phyloP scores from a whole-genome alignment of 2,113 vertebrate genomes.

The Aptenodytes patagonicus region DNA sequence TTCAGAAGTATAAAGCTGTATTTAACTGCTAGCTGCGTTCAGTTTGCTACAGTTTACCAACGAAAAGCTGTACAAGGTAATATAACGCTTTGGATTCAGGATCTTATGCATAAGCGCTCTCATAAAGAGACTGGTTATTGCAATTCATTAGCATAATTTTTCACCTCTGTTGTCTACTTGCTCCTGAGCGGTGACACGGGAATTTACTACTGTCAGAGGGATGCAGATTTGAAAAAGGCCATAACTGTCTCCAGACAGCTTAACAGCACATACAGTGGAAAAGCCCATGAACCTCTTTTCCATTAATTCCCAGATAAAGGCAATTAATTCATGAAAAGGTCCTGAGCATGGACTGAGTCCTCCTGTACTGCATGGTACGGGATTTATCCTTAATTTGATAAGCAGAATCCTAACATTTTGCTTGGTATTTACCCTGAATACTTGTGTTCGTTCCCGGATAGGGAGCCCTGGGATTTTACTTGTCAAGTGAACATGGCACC shows the following conservation, averaged over 20 bases:
- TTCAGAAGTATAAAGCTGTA: conserved; percentile 50
- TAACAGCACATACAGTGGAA: conserved; percentile 4
- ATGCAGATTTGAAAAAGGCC: conserved; percentile 29
- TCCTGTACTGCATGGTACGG: not conserved
- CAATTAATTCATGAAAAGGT: not conserved
- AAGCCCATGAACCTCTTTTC: not conserved
- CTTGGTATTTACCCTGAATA: not conserved
- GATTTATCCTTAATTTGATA: not conserved
- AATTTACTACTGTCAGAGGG: conserved; percentile 62
- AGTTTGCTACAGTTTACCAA: conserved; percentile 37
- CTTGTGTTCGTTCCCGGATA: not conserved
- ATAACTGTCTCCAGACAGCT: conserved; percentile 47
- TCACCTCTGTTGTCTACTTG: conserved; percentile 61
- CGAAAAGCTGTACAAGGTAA: conserved; percentile 54
- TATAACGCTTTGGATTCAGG: conserved; percentile 40
- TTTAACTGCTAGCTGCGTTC: not conserved
- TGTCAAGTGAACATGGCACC: not conserved
- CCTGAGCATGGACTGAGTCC: not conserved
- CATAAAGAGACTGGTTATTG: conserved; percentile 56
- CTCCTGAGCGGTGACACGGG: not conserved
- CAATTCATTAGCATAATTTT: conserved; percentile 70
- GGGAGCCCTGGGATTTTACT: not conserved
- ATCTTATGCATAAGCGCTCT: conserved; percentile 4
- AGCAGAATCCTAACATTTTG: not conserved
- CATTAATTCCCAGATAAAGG: not conserved